Percentiles rank a stretch among this genome's conserved stretches.
phyloP scores from a whole-genome alignment of 2,113 vertebrate species.

The Saccopteryx leptura region DNA sequence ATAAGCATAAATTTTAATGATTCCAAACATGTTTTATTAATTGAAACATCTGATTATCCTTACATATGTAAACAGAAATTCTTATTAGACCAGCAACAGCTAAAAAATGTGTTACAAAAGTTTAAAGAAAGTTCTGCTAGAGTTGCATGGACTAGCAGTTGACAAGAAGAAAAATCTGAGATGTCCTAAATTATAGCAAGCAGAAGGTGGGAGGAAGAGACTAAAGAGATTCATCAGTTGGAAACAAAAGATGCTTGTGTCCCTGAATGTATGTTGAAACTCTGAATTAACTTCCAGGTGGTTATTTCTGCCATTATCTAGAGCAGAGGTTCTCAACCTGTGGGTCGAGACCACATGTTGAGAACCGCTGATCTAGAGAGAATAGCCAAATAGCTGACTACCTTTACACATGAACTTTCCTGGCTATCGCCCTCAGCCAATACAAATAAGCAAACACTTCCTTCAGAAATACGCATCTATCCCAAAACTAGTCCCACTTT shows the following conservation, averaged over 20 bases:
- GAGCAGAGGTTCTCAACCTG: too few relatives aligned
- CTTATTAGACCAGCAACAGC: not conserved
- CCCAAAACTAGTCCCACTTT: not conserved
- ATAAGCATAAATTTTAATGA: not conserved
- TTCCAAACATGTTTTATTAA: slow-evolving; percentile 30
- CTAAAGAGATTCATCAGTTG: not conserved
- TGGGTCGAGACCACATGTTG: too few relatives aligned
- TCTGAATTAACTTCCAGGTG: too few relatives aligned
- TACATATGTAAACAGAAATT: not conserved
- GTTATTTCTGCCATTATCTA: too few relatives aligned
- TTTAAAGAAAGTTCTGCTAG: not conserved
- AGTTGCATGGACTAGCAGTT: not conserved
- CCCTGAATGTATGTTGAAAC: too few relatives aligned
- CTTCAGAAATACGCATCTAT: not conserved
- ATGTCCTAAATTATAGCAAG: not conserved
- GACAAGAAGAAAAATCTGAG: not conserved
- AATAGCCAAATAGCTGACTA: not conserved
- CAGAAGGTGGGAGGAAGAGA: not conserved
- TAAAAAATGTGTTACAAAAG: not conserved
- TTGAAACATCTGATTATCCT: not conserved
- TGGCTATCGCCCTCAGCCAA: not conserved
- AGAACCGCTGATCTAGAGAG: not conserved
- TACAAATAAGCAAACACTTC: not conserved
- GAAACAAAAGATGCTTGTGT: not conserved
- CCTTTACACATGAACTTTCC: not conserved